These are phyloP conservation scores for Sebastes jordani DNA, from an alignment of 2,797 vertebrate species.

Conservation along the genomic window DNA sequence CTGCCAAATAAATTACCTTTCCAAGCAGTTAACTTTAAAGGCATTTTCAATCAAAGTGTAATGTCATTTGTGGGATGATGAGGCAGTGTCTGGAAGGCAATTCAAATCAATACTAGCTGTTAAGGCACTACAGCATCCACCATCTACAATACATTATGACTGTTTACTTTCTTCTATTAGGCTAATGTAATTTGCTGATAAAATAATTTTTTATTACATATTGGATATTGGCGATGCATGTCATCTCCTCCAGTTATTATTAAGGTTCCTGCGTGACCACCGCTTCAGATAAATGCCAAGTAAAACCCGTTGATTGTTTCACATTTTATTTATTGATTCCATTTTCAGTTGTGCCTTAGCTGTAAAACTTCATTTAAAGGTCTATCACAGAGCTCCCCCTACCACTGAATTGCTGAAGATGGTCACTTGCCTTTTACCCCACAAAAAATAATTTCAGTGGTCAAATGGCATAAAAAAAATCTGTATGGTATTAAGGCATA, in stretches of 20 bases:
- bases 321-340: slow-evolving; percentile 3
- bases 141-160: background rate
- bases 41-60: slow-evolving; percentile 76
- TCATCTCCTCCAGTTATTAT: background rate
- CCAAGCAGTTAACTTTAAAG: slow-evolving; percentile 76
- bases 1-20: slow-evolving; percentile 76
- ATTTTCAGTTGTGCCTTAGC: background rate
- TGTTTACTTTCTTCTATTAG: slow-evolving; percentile 21
- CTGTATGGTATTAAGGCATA: background rate
- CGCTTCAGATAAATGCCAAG: background rate
- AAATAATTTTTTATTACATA: background rate
- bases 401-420: background rate
- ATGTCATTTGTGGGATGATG: slow-evolving; percentile 72
- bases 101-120: slow-evolving; percentile 71
- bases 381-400: background rate
- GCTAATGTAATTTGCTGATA: slow-evolving; percentile 1
- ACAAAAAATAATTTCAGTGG: background rate
- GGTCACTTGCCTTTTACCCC: background rate
- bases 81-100: slow-evolving; percentile 69
- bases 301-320: slow-evolving; percentile 4
- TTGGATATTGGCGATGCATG: background rate
- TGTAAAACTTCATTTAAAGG: slow-evolving; percentile 7
- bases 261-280: background rate
- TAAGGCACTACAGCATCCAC: background rate
- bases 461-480: background rate